phyloP scores from a whole-genome alignment of 2,888 invertebrate genomes.

The Camponotus fellah region DNA sequence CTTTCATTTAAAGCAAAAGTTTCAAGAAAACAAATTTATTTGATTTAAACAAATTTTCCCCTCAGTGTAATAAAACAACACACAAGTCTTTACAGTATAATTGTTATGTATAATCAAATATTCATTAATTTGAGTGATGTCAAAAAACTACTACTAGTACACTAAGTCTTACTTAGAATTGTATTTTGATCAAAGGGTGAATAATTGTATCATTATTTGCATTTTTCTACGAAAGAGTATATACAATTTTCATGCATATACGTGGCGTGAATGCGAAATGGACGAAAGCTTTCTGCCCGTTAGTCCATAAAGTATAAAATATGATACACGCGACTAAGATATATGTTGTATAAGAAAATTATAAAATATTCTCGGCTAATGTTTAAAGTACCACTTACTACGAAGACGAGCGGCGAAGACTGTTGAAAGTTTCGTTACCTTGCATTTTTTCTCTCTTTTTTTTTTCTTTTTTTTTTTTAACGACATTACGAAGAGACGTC shows the following conservation, averaged over 20 bases:
- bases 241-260: background rate
- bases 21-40: no score
- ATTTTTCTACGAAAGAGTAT: background rate
- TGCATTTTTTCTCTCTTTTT: slow-evolving; percentile 41
- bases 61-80: no score
- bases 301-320: slow-evolving; percentile 69
- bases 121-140: no score
- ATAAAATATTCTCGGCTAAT: slow-evolving; percentile 79
- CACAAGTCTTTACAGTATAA: no score
- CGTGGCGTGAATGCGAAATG: slow-evolving; percentile 15
- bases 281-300: slow-evolving; percentile 67
- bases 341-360: slow-evolving; percentile 69
- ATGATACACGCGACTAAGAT: slow-evolving; percentile 64
- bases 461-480: slow-evolving; percentile 64
- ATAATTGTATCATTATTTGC: slow-evolving; percentile 7
- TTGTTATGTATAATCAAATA: no score
- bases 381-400: slow-evolving; percentile 77
- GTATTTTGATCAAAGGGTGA: no score
- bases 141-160: no score
- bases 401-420: slow-evolving; percentile 61
- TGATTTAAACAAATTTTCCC: no score
- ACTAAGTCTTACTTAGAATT: no score
- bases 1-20: no score
- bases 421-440: slow-evolving; percentile 65
- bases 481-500: slow-evolving; percentile 61